phyloP scores from a whole-genome alignment of 2,797 vertebrate species.

The Acanthis flammea region DNA sequence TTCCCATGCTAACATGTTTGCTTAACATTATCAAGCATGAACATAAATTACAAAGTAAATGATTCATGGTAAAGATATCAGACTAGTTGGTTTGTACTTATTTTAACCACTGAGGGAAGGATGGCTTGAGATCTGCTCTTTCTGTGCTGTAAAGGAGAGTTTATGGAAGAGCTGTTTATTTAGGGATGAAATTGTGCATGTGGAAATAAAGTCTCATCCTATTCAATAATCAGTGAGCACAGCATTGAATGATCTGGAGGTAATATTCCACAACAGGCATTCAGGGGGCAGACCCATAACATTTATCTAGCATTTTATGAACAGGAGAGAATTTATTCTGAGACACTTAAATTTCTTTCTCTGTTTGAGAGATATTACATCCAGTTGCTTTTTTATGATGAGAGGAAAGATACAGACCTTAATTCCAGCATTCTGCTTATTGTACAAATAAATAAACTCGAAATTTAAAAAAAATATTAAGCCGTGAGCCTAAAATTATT shows the following conservation, averaged over 20 bases:
- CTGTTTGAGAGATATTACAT: not conserved
- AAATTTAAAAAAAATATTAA: not conserved
- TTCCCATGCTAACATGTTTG: not conserved
- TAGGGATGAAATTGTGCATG: not conserved
- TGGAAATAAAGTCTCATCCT: not conserved
- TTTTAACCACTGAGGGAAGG: not conserved
- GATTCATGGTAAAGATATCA: not conserved
- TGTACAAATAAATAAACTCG: not conserved
- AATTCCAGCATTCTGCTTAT: not conserved
- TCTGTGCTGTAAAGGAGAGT: not conserved
- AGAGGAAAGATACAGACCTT: not conserved
- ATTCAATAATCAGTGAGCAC: not conserved
- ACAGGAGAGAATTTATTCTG: not conserved
- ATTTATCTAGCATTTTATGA: not conserved
- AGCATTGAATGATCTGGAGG: not conserved
- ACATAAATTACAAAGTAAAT: not conserved
- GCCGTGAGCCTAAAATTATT: accelerated
- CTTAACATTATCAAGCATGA: not conserved
- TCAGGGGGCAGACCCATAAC: not conserved
- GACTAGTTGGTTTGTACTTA: not conserved
- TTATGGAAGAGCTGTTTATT: not conserved
- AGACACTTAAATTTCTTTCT: not conserved
- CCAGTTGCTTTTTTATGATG: not conserved
- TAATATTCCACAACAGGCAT: not conserved
- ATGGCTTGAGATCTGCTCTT: not conserved